Evolutionary conservation across 2,888 invertebrate species (phyloP).

Genomic region (Plagodis pulveraria): DNA sequence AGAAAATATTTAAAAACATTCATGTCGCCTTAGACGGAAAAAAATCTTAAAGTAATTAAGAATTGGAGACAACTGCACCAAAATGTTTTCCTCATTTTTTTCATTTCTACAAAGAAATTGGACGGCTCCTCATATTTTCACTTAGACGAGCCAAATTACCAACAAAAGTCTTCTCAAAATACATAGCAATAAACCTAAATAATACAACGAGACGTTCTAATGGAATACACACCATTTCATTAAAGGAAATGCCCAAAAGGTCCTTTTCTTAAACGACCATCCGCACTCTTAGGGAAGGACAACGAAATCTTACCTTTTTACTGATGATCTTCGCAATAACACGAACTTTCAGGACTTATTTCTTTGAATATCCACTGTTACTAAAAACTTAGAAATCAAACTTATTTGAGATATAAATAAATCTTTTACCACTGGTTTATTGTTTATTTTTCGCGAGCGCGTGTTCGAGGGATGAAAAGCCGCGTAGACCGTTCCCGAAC

Average conservation of each 20-base stretch:
- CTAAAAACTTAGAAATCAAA: neutral
- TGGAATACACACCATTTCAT: conserved; percentile 51
- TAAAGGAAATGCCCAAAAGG: conserved; percentile 40
- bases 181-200: conserved; percentile 43
- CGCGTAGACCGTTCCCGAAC: conserved; percentile 31
- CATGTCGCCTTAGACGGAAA: too few species aligned
- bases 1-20: too few species aligned
- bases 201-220: conserved; percentile 38
- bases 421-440: conserved; percentile 2
- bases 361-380: conserved; percentile 6
- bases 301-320: conserved; percentile 37
- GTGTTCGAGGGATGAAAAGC: conserved; percentile 23
- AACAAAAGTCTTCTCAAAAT: conserved; percentile 18
- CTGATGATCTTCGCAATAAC: conserved; percentile 25
- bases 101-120: neutral
- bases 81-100: too few species aligned
- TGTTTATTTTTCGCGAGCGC: conserved; percentile 32
- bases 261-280: conserved; percentile 39
- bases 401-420: neutral
- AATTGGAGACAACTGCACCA: too few species aligned
- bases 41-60: too few species aligned
- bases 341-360: conserved; percentile 7
- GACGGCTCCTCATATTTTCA: conserved; percentile 1
- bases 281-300: conserved; percentile 27
- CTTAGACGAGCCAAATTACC: conserved; percentile 3